Conservation (phyloP, 2,797 vertebrate species). For the Atherinosoma microstoma region DNA sequence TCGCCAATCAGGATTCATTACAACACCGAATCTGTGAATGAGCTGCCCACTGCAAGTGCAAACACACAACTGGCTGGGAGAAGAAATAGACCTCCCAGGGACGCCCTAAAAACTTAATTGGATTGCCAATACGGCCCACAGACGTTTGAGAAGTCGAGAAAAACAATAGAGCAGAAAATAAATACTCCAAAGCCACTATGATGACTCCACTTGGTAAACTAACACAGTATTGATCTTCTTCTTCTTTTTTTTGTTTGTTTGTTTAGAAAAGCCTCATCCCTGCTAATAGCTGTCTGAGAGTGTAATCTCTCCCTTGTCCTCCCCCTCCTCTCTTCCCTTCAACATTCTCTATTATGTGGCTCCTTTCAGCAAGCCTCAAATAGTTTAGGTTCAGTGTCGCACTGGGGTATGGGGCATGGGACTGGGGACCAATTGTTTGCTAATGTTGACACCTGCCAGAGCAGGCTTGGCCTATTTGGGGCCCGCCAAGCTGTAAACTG, state of each 20-base stretch:
- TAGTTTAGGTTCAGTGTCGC: slow-evolving; percentile 81
- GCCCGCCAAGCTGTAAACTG: slow-evolving; percentile 76
- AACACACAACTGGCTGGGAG: slow-evolving; percentile 65
- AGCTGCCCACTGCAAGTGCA: slow-evolving; percentile 59
- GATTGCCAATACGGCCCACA: slow-evolving; percentile 81
- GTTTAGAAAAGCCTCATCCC: slow-evolving; percentile 87
- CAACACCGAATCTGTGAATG: slow-evolving; percentile 66
- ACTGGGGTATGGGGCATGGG: slow-evolving; percentile 74
- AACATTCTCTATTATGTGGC: slow-evolving; percentile 76
- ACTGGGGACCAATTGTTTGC: slow-evolving; percentile 83
- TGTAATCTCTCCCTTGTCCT: slow-evolving; percentile 84
- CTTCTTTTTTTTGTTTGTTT: slow-evolving; percentile 82
- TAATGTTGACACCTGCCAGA: slow-evolving; percentile 89
- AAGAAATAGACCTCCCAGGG: slow-evolving; percentile 68
- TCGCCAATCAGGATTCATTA: slow-evolving; percentile 78
- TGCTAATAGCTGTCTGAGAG: slow-evolving; percentile 86
- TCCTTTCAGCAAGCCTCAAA: slow-evolving; percentile 77
- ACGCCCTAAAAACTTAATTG: slow-evolving; percentile 77
- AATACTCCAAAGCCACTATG: slow-evolving; percentile 78
- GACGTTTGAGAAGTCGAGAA: slow-evolving; percentile 74
- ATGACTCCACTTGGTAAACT: slow-evolving; percentile 81
- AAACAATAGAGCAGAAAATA: slow-evolving; percentile 82
- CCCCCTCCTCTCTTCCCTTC: slow-evolving; percentile 74
- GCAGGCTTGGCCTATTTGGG: slow-evolving; percentile 79
- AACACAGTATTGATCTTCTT: slow-evolving; percentile 85